Evolutionary conservation across 2,888 invertebrate genomes (phyloP).

Genomic region (Quadroppia sp.): DNA sequence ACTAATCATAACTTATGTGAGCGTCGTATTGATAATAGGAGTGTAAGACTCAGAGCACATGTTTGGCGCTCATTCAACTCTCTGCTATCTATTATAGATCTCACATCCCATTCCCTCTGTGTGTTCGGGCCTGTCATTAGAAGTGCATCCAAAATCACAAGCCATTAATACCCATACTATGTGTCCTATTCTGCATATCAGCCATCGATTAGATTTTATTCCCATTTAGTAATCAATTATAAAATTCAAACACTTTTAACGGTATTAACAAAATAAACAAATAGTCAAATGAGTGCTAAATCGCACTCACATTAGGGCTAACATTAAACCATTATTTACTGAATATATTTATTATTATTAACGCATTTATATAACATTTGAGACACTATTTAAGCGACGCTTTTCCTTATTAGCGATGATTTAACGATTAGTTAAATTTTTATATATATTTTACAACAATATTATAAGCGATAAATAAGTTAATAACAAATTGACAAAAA

Average conservation of each 20-base stretch:
- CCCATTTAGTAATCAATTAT: background rate
- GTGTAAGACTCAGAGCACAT: background rate
- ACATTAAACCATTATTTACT: background rate
- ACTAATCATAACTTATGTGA: background rate
- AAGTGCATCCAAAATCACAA: background rate
- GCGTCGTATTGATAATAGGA: background rate
- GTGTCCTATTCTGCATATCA: background rate
- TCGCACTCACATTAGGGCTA: background rate
- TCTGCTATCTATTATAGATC: background rate
- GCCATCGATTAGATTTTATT: background rate
- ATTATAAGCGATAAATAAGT: too few relatives aligned
- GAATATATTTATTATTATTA: background rate
- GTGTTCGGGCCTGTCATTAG: background rate
- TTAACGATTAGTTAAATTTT: too few relatives aligned
- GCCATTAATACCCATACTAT: background rate
- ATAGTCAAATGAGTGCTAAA: background rate
- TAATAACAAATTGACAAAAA: too few relatives aligned
- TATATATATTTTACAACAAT: too few relatives aligned
- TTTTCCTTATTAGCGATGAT: too few relatives aligned
- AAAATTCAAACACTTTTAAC: background rate
- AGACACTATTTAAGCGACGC: too few relatives aligned
- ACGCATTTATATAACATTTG: background rate
- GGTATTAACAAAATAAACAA: background rate
- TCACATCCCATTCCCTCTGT: background rate
- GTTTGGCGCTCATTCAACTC: slow-evolving; percentile 16